Evolutionary conservation across 2,888 invertebrate genomes (phyloP), one percentile per base, ranked within the genome.

Genomic region (Pardosa pseudoannulata): DNA sequence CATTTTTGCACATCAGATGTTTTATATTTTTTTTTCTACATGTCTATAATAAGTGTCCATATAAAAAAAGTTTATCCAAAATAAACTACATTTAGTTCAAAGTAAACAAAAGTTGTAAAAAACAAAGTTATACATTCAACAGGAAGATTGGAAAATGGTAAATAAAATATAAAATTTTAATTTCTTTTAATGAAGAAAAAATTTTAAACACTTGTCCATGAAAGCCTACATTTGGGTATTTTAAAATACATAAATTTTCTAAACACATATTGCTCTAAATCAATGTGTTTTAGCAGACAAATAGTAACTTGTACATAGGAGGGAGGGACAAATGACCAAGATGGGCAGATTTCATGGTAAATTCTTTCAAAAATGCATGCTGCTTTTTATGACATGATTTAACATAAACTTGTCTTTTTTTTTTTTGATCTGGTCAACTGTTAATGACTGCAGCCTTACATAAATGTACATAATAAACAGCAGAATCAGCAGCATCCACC

Each of bases 401-500:
- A 65, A 67, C 67, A 67, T 19, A 67, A 67, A 67, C n/a, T 67
- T 36, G 36, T 70, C 56, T 78, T 68, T 56, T 78, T 78, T 70
- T 41, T 78, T 68, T 56, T 78, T 78, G 36, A 78, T 70, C 68
- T 41, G 68, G 32, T 50, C 46, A 56, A 78, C 70, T 70, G 70
- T 56, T 28, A 70, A 67, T 78, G 78, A 36, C 32, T 78, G 50
- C 50, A 76, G 28, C 32, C 65, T 41, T 50, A 65, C 41, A 68
- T 36, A 68, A 68, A 78, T n/a, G 19, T 31, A 50, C 23, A 70
- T 46, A 46, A 19, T 19, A 32, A 28, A n/a, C 36, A 29, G 9
- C 13, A 29, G 32, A 81, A 83, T 88, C 85, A 98, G 93, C 98
- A 98, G 91, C 97, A 97, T 89, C 96, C 96, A 71, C 93, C 92